phyloP scores from a whole-genome alignment of 1,140 invertebrate genomes.

The Pomacea maculata region DNA sequence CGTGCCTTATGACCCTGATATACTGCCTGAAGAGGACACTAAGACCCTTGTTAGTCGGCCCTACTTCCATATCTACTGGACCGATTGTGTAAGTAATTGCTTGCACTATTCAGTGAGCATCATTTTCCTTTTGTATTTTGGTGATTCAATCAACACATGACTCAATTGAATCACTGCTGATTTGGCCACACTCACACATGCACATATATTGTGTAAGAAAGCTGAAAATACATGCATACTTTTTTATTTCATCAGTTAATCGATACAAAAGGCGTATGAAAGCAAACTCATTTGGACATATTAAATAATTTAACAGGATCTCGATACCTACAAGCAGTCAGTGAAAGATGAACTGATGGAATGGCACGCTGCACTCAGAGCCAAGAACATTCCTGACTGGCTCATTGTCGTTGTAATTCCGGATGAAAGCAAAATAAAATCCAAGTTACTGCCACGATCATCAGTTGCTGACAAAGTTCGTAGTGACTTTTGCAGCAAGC shows the following conservation, averaged over 20 bases:
- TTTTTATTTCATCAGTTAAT: neutral
- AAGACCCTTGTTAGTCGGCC: conserved; percentile 81
- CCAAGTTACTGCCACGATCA: conserved; percentile 87
- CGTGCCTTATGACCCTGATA: conserved; percentile 76
- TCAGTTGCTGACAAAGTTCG: conserved; percentile 95
- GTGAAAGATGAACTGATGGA: conserved; percentile 87
- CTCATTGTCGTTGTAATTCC: conserved; percentile 92
- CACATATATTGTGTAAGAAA: neutral
- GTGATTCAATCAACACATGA: too few species aligned
- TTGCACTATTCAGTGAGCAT: neutral
- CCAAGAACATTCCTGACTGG: conserved; percentile 86
- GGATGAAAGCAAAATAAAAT: conserved; percentile 85
- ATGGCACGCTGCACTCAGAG: conserved; percentile 83
- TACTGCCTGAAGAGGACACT: conserved; percentile 76
- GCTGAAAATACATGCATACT: neutral
- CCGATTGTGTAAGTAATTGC: conserved; percentile 76
- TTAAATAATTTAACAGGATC: conserved; percentile 73
- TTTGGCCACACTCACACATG: neutral
- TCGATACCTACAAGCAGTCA: conserved; percentile 87
- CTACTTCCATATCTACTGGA: conserved; percentile 93
- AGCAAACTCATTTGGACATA: neutral
- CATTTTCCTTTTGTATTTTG: too few species aligned
- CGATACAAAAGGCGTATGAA: neutral
- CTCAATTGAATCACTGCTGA: neutral
- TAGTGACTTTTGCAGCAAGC: conserved; percentile 90